Percentiles rank a stretch among this genome's conserved stretches.
Conservation (phyloP, 2,888 invertebrate species). For the Trachelus stipa region DNA sequence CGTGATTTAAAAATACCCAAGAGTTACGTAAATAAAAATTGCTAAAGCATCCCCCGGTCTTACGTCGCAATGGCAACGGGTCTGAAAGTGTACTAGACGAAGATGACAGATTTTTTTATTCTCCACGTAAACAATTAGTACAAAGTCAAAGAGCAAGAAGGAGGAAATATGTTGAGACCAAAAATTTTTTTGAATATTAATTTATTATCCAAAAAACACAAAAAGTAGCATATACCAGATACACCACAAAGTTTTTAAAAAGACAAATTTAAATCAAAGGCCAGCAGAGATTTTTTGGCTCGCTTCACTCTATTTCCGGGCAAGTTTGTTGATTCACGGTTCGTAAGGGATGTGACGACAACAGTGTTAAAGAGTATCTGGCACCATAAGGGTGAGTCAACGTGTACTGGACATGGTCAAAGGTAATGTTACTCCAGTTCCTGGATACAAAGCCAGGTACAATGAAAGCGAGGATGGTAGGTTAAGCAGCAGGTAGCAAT, state of each 20-base stretch:
- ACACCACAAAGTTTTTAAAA: neutral
- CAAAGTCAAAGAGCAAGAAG: neutral
- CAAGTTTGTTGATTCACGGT: neutral
- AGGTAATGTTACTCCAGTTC: constrained; percentile 32
- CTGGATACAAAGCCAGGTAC: constrained; percentile 35
- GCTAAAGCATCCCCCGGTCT: neutral
- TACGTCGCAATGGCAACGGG: neutral
- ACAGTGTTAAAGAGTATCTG: constrained; percentile 17
- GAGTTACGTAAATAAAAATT: neutral
- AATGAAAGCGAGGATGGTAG: neutral
- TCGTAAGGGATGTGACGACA: neutral
- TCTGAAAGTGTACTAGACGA: neutral
- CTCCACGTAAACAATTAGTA: neutral
- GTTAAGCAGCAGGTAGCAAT: neutral
- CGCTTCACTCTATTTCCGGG: neutral
- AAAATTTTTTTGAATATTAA: neutral
- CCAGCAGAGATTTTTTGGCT: neutral
- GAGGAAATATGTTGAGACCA: neutral
- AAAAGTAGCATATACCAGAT: neutral
- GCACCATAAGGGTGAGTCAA: constrained; percentile 8
- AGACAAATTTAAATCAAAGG: neutral
- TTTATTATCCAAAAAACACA: neutral
- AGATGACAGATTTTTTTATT: neutral
- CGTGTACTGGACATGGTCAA: constrained; percentile 26
- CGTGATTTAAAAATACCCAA: neutral